Evolutionary conservation across 2,888 invertebrate species (phyloP).

Genomic region (Cryptocheilus praepositus): DNA sequence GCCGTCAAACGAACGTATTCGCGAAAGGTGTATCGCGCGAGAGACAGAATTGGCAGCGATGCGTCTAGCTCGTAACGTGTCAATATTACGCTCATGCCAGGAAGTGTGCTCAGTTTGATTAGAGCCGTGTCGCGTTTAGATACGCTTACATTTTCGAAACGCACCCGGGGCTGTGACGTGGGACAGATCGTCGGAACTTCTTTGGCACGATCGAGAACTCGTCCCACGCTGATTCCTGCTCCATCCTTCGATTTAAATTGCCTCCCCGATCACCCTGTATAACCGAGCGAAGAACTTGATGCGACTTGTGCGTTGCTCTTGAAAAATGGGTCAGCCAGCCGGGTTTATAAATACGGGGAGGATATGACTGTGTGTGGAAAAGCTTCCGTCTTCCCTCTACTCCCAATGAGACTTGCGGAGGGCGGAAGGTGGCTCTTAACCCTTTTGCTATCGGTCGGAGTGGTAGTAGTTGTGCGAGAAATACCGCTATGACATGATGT

Average conservation of each 20-base stretch:
- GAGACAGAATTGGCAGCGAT: no score
- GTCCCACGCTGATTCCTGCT: slow-evolving; percentile 1
- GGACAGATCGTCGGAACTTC: no score
- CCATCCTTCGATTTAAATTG: not conserved
- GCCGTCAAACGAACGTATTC: no score
- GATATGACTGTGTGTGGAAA: slow-evolving; percentile 15
- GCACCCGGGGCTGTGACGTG: no score
- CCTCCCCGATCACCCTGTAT: slow-evolving; percentile 1
- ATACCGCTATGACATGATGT: no score
- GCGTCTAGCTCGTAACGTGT: no score
- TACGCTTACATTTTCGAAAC: not conserved
- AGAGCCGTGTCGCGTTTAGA: not conserved
- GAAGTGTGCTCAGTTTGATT: no score
- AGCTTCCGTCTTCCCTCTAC: slow-evolving; percentile 18
- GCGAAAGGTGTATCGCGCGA: no score
- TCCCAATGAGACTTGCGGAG: not conserved
- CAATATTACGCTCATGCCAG: no score
- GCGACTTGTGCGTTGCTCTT: slow-evolving; percentile 39
- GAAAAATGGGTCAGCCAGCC: slow-evolving; percentile 52
- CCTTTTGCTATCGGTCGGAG: no score
- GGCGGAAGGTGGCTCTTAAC: slow-evolving; percentile 3
- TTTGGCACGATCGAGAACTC: not conserved
- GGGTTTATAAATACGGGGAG: slow-evolving; percentile 51
- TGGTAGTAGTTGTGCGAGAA: no score
- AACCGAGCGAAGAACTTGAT: slow-evolving; percentile 6